Percentiles rank a stretch among this genome's conserved stretches.
phyloP scores from a whole-genome alignment of 2,113 vertebrate genomes.

The Vulpes ferrilata region DNA sequence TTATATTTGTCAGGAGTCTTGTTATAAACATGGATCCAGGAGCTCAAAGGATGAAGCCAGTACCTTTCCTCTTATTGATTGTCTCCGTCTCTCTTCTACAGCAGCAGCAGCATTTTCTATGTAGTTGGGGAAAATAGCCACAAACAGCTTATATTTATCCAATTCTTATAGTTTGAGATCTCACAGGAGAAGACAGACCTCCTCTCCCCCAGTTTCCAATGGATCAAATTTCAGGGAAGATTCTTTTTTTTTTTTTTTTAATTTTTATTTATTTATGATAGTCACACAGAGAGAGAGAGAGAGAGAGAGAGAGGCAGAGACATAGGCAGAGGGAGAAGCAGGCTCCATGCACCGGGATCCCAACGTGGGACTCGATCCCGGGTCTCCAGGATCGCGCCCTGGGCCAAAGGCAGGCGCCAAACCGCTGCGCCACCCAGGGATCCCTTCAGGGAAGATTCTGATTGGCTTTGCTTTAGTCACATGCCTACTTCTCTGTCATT shows the following conservation, averaged over 20 bases:
- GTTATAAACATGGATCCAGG: not conserved
- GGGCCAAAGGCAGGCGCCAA: no score
- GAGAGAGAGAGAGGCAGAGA: no score
- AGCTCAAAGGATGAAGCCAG: not conserved
- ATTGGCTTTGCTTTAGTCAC: not conserved
- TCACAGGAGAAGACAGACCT: not conserved
- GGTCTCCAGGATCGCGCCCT: no score
- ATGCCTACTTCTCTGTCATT: not conserved
- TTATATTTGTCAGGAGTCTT: slow-evolving; percentile 1
- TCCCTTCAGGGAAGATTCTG: slow-evolving; percentile 4
- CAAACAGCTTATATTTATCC: not conserved
- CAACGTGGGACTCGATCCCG: no score
- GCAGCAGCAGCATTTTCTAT: not conserved
- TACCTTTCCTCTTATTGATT: not conserved
- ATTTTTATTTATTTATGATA: no score
- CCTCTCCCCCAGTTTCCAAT: not conserved
- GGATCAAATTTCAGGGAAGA: not conserved
- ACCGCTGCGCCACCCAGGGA: no score
- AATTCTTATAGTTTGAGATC: not conserved
- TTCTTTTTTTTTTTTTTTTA: no score
- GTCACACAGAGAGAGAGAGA: no score
- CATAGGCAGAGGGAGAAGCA: no score
- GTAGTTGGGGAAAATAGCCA: not conserved
- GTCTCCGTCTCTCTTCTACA: not conserved
- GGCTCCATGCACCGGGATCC: no score